A percentile compares a stretch with the other conserved stretches of the same genome.
phyloP scores from a whole-genome alignment of 2,888 invertebrate species.

The Adineta ricciae region DNA sequence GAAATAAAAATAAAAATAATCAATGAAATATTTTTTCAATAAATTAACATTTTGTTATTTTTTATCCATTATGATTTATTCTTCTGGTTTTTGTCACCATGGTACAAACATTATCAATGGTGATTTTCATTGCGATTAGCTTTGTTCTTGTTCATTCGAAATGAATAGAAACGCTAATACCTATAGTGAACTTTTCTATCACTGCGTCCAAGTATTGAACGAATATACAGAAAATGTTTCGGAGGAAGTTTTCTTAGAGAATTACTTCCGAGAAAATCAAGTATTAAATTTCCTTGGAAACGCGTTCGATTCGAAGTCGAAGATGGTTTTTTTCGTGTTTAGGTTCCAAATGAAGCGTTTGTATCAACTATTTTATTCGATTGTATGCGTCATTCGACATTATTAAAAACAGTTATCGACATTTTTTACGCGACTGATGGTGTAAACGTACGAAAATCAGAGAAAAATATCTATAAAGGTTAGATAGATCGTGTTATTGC shows the following conservation, averaged over 20 bases:
- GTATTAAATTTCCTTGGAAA: slow-evolving; percentile 35
- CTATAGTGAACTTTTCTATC: slow-evolving; percentile 38
- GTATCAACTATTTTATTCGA: slow-evolving; percentile 47
- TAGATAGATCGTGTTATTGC: background rate
- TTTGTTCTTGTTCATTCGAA: too few relatives aligned
- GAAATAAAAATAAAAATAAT: too few relatives aligned
- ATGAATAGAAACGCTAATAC: background rate
- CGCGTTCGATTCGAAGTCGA: background rate
- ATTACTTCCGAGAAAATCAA: slow-evolving; percentile 38
- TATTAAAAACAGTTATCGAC: slow-evolving; percentile 42
- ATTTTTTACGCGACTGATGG: slow-evolving; percentile 46
- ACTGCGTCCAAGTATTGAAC: slow-evolving; percentile 41
- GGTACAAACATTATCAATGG: background rate
- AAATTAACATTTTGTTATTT: background rate
- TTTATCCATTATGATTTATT: background rate
- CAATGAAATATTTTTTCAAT: too few relatives aligned
- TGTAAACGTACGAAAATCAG: slow-evolving; percentile 42
- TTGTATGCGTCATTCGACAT: slow-evolving; percentile 41
- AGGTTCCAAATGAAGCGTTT: slow-evolving; percentile 43
- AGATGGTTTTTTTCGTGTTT: slow-evolving; percentile 20
- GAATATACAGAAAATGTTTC: slow-evolving; percentile 40
- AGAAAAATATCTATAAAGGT: slow-evolving; percentile 44
- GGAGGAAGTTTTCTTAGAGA: slow-evolving; percentile 41
- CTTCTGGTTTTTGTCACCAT: background rate
- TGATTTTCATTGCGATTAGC: background rate